Base-by-base conservation (phyloP, 2,113 vertebrate species). In the Galemys pyrenaicus region DNA sequence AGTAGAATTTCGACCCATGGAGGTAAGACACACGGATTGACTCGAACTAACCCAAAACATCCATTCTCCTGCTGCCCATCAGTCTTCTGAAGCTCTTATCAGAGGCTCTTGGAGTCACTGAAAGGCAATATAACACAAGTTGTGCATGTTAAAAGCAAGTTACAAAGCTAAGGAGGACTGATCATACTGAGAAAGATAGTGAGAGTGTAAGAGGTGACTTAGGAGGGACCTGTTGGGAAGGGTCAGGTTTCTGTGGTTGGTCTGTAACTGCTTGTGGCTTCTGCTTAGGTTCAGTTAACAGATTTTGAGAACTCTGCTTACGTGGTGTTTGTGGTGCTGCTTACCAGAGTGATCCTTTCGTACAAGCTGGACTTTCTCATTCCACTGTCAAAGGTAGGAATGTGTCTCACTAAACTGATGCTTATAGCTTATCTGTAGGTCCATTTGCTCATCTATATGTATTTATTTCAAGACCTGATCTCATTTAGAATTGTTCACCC, bases 301-400 rank as follows among this genome's bases (percentile, higher is more conserved):
- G 99, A 99, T 97, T 99, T 99, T 95, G 99, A 99, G 98, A 99
- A 99, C 68, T 99, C 99, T 39, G 99, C 99, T 0, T 99, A 99
- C 26, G 99, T 99, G 94, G 99, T 99, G 24, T 99, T 99, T 39
- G 99, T 99, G 49, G 99, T 99, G 17, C 98, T 99, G 93, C 98
- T 99, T 32, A 99, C 99, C 80, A 98, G 99, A 97, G 99, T 99
- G 75, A 99, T 99, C 98, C 97, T 99, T 65, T 99, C 99, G 0
- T 99, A 99, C 96, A 99, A 99, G 95, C 96, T 99, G 97, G 99
- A 99, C 97, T 99, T 99, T 97, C 98, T 99, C 60, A 99, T 99
- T 95, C 99, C 99, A 1, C 97, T 99, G 95, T 99, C 99, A 71
- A 99, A 99, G 99, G 99, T 99, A 94, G 85, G 97, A 90, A 7